Conservation (phyloP, 2,888 invertebrate species). For the Patella depressa region DNA sequence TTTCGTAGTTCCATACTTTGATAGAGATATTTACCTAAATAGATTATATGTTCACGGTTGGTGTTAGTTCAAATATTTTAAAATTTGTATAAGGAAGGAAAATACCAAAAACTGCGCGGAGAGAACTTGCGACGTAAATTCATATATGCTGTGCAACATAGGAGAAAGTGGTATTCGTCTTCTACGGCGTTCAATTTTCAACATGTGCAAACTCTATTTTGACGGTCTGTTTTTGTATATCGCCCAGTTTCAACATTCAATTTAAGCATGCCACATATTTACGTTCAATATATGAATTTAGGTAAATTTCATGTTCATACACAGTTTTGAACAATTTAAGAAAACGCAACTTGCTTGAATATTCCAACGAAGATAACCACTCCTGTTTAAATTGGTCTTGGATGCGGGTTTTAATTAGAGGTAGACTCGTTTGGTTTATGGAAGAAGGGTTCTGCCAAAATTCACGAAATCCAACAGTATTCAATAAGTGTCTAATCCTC, state of each 20-base stretch:
- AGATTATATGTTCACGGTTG: background rate
- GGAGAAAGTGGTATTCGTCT: background rate
- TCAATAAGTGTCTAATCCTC: too few relatives aligned
- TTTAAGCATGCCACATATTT: background rate
- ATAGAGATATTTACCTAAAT: background rate
- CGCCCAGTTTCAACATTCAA: conserved; percentile 7
- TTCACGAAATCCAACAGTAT: too few relatives aligned
- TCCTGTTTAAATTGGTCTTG: background rate
- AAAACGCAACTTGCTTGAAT: conserved; percentile 1
- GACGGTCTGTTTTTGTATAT: conserved; percentile 1
- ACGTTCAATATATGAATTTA: background rate
- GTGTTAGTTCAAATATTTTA: background rate
- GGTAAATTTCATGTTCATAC: background rate
- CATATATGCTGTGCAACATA: background rate
- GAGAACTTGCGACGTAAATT: too few relatives aligned
- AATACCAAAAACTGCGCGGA: background rate
- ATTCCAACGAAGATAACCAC: background rate
- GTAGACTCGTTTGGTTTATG: background rate
- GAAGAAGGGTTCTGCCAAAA: too few relatives aligned
- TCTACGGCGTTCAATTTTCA: background rate
- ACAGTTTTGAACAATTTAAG: background rate
- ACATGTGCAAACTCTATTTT: background rate
- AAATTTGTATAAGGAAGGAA: background rate
- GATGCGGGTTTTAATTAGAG: background rate
- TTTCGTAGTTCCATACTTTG: background rate